A percentile compares a stretch with the other conserved stretches of the same genome.
phyloP scores from a whole-genome alignment of 2,888 invertebrate species.

The Pseudococcus viburni region DNA sequence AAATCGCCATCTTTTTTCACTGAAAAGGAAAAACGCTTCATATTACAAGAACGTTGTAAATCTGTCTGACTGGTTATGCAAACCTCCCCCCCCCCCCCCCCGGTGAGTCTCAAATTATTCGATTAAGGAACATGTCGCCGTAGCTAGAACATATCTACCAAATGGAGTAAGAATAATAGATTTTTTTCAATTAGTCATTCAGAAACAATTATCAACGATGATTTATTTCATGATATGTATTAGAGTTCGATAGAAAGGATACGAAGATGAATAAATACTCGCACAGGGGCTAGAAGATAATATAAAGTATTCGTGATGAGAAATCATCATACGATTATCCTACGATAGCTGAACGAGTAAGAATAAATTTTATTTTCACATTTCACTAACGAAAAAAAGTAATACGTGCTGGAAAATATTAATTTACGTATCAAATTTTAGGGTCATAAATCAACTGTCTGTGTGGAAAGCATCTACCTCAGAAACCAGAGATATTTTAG shows the following conservation, averaged over 20 bases:
- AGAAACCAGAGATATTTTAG: conserved; percentile 92
- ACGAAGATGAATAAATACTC: conserved; percentile 96
- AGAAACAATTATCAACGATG: background rate
- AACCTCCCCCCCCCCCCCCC: too few relatives aligned
- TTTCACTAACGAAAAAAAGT: background rate
- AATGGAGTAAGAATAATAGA: conserved; percentile 80
- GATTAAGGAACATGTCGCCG: conserved; percentile 88
- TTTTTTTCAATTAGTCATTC: background rate
- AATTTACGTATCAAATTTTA: conserved; percentile 7
- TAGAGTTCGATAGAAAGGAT: conserved; percentile 94
- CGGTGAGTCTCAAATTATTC: conserved; percentile 94
- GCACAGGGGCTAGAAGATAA: conserved; percentile 93
- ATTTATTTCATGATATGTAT: conserved; percentile 78
- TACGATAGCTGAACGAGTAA: conserved; percentile 75
- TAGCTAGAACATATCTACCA: conserved; percentile 89
- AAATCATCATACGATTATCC: conserved; percentile 89
- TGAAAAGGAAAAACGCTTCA: conserved; percentile 88
- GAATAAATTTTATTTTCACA: conserved; percentile 19
- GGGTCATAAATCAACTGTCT: conserved; percentile 83
- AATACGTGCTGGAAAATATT: background rate
- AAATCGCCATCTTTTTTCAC: background rate
- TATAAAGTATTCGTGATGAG: conserved; percentile 90
- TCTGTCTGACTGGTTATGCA: conserved; percentile 93
- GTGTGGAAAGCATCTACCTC: conserved; percentile 90
- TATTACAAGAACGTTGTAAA: conserved; percentile 89